Evolutionary conservation across 2,888 invertebrate genomes (phyloP).

Genomic region (Cosmia trapezina): DNA sequence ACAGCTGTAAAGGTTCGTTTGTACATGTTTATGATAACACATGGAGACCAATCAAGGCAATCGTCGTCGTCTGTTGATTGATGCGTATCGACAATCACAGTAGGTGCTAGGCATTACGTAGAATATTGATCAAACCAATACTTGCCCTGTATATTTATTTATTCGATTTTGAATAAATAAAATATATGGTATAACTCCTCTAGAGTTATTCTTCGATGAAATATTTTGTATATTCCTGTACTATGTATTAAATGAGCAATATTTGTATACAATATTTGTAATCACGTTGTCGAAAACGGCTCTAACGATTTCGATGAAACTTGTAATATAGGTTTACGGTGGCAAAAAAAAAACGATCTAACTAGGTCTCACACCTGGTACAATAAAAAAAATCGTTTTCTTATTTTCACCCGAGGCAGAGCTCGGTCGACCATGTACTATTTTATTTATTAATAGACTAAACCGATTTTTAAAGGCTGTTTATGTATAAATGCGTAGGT

Average conservation of each 20-base stretch:
- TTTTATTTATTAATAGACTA: not conserved
- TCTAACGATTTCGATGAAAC: too few relatives aligned
- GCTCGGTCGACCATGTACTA: too few relatives aligned
- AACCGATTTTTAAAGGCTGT: not conserved
- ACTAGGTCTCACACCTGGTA: too few relatives aligned
- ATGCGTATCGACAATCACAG: constrained; percentile 52
- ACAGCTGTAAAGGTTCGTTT: constrained; percentile 25
- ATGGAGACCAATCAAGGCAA: constrained; percentile 49
- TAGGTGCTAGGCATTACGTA: constrained; percentile 20
- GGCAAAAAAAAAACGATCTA: too few relatives aligned
- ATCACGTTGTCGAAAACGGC: too few relatives aligned
- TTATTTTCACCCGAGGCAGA: too few relatives aligned
- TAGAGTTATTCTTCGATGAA: not conserved
- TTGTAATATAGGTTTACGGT: too few relatives aligned
- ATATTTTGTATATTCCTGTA: not conserved
- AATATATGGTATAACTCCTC: too few relatives aligned
- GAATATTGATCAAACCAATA: constrained; percentile 27
- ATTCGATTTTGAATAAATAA: constrained; percentile 2
- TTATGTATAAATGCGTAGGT: not conserved
- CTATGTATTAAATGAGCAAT: too few relatives aligned
- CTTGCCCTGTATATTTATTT: not conserved
- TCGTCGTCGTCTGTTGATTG: constrained; percentile 54
- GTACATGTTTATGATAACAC: constrained; percentile 12
- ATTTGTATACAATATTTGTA: too few relatives aligned
- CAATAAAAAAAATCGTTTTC: too few relatives aligned